Evolutionary conservation across 2,113 vertebrate species (phyloP).

Genomic region (Dendrocopos noguchii): DNA sequence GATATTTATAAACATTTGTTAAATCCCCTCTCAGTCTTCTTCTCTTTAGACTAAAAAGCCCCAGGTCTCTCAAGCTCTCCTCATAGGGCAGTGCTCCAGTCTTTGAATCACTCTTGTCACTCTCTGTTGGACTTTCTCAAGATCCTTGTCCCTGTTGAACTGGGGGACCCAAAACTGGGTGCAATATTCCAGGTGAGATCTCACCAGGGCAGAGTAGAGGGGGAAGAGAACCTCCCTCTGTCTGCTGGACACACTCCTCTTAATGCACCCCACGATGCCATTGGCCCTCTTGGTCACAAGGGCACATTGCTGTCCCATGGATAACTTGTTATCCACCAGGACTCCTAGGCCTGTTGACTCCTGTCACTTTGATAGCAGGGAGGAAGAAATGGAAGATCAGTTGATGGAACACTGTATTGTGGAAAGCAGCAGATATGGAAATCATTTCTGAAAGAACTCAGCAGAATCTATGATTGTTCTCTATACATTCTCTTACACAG

Average conservation of each 20-base stretch:
- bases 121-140: no score
- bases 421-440: background rate
- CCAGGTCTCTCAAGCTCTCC: background rate
- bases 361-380: fast-evolving
- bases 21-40: no score
- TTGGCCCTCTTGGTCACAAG: no score
- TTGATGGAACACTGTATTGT: background rate
- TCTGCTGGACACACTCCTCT: background rate
- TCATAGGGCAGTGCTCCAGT: background rate
- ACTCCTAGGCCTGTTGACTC: background rate
- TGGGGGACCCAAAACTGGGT: no score
- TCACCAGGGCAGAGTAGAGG: background rate
- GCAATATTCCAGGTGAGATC: no score
- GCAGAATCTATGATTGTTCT: background rate
- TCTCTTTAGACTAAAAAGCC: no score
- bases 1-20: no score
- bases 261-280: background rate
- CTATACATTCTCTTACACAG: background rate
- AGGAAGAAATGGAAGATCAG: background rate
- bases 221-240: background rate
- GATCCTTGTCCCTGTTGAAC: no score
- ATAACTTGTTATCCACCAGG: background rate
- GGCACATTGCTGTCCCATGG: background rate
- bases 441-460: background rate
- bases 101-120: background rate